phyloP scores from a whole-genome alignment of 2,888 invertebrate genomes.

The Boloria euphrosyne region DNA sequence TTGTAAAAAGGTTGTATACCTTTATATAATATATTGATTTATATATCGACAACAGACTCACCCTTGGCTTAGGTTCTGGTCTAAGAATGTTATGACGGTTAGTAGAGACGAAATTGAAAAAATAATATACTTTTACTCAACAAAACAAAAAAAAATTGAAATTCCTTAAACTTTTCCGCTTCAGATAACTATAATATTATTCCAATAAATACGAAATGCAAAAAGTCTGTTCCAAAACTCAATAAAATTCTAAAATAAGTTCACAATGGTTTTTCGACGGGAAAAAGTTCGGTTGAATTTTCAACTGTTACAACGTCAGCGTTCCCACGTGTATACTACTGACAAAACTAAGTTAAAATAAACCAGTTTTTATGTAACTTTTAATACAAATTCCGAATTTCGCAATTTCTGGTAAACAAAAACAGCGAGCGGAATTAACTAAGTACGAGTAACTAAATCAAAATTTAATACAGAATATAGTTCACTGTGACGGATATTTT shows the following conservation, averaged over 20 bases:
- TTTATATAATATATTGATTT: not conserved
- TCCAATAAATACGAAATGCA: slow-evolving; percentile 19
- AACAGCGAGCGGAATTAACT: not conserved
- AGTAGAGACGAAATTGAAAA: too few species aligned
- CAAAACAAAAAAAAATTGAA: too few species aligned
- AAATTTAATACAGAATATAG: not conserved
- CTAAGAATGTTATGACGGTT: too few species aligned
- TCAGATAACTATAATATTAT: slow-evolving; percentile 10
- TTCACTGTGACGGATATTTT: not conserved
- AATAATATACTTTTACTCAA: too few species aligned
- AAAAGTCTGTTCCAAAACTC: slow-evolving; percentile 31
- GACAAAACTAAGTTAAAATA: slow-evolving; percentile 35
- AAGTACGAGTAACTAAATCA: not conserved
- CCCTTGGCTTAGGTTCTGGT: too few species aligned
- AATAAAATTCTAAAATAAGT: slow-evolving; percentile 38
- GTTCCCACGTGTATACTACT: slow-evolving; percentile 37
- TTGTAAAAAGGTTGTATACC: not conserved
- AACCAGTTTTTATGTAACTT: slow-evolving; percentile 35
- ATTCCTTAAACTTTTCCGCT: too few species aligned
- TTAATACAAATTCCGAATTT: slow-evolving; percentile 26
- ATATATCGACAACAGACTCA: too few species aligned
- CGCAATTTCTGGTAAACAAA: slow-evolving; percentile 20
- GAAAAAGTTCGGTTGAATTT: slow-evolving; percentile 43
- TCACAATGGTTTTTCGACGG: slow-evolving; percentile 41
- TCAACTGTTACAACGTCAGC: slow-evolving; percentile 38